phyloP scores from a whole-genome alignment of 2,113 vertebrate species.

The Oncorhynchus kisutch region DNA sequence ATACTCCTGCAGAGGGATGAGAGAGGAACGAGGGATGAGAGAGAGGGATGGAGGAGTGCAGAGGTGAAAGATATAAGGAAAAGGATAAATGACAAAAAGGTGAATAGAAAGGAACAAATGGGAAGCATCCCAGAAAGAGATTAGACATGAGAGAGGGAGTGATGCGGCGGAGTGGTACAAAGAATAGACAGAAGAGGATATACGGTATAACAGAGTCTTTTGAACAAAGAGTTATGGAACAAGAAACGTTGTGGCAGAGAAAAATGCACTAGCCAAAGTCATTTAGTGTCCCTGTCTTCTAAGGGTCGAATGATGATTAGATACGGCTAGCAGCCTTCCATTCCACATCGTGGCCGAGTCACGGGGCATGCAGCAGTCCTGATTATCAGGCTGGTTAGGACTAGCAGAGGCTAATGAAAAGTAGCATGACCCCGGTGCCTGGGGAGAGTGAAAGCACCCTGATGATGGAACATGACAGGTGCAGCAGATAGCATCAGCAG shows the following conservation, averaged over 20 bases:
- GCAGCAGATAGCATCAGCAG: slow-evolving; percentile 8
- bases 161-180: not conserved
- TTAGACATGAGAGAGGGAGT: slow-evolving; percentile 10
- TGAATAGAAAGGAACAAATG: slow-evolving; percentile 7
- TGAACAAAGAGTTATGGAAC: slow-evolving; percentile 4
- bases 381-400: slow-evolving; percentile 26
- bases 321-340: slow-evolving; percentile 45
- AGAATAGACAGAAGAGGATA: not conserved
- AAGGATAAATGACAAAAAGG: not conserved
- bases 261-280: slow-evolving; percentile 33
- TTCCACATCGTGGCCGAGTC: slow-evolving; percentile 35
- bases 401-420: slow-evolving; percentile 32
- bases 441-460: slow-evolving; percentile 10
- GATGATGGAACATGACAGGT: slow-evolving; percentile 16
- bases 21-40: not conserved
- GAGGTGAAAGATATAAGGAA: not conserved
- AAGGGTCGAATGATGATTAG: slow-evolving; percentile 47
- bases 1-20: slow-evolving; percentile 80
- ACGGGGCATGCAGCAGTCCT: slow-evolving; percentile 16
- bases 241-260: not conserved
- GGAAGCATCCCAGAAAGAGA: not conserved
- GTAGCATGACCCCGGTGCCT: slow-evolving; percentile 32
- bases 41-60: not conserved
- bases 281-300: slow-evolving; percentile 35
- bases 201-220: not conserved